Base-by-base conservation (phyloP, 2,113 vertebrate species). In the Xiphophorus couchianus region DNA sequence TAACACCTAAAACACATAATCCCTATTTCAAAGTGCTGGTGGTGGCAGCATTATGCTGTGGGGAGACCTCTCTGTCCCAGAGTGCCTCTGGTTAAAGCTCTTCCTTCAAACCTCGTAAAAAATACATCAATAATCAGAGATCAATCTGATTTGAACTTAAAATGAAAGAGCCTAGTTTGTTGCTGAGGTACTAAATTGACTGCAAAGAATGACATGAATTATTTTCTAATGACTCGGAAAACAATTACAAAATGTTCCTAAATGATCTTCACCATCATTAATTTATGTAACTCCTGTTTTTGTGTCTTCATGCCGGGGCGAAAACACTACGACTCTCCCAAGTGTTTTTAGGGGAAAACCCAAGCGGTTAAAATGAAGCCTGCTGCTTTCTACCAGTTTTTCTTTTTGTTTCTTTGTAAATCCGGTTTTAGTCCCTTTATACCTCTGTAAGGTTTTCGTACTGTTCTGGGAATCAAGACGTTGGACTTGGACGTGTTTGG, bases 391-490 rank as follows among this genome's bases (percentile, higher is more conserved):
- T 85, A 85, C 69, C 28, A 80, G 65, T 83, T 83, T 71, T 83
- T 75, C 86, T 74, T 58, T 78, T 25, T 83, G 79, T 61, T 65
- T 78, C 77, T 74, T 86, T 64, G 76, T 77, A 42, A 76, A 85
- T 67, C 44, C 5, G 78, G 62, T 65, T 80, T 82, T 72, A 84
- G 67, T 82, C 71, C 83, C 78, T 80, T 77, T 80, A 37, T 78
- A 84, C 69, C 77, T 87, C 70, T 82, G 66, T 44, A 17, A 68
- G 71, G 70, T 78, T 87, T 84, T 85, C 83, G 85, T 88, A 82
- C 78, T 84, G 77, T 69, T 78, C 77, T 64, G 54, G 85, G 69
- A 73, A 79, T 67, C 64, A 29, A 61, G 61, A 78, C 68, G 63
- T 39, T 5, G 70, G 76, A 62, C 35, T 67, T 69, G 28, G 48